phyloP scores from a whole-genome alignment of 2,797 vertebrate species.

The Mastacembelus armatus region DNA sequence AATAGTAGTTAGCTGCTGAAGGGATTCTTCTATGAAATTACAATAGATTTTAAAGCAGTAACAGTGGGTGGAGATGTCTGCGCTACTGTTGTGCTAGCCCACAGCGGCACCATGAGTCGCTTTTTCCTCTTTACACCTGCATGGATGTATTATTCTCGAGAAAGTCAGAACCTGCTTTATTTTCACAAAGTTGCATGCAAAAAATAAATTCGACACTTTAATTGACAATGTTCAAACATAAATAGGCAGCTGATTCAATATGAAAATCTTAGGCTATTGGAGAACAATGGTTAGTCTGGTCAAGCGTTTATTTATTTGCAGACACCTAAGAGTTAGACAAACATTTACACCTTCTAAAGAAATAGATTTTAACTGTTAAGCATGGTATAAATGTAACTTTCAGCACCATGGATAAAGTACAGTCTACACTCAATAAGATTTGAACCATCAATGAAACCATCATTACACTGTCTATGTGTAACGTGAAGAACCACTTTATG shows the following conservation, averaged over 20 bases:
- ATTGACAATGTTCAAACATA: neutral
- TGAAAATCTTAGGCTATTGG: too few relatives aligned
- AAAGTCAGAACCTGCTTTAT: neutral
- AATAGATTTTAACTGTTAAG: too few relatives aligned
- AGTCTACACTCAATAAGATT: neutral
- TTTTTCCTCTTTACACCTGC: constrained; percentile 4
- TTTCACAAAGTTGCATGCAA: neutral
- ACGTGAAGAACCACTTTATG: too few relatives aligned
- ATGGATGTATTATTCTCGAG: neutral
- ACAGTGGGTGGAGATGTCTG: constrained; percentile 59
- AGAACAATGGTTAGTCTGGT: too few relatives aligned
- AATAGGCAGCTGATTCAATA: too few relatives aligned
- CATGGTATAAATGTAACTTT: neutral
- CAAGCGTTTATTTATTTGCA: neutral
- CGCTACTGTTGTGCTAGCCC: constrained; percentile 2
- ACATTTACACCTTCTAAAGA: too few relatives aligned
- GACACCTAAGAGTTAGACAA: rapidly evolving
- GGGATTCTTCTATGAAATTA: neutral
- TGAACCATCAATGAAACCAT: neutral
- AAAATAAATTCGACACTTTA: neutral
- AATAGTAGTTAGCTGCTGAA: neutral
- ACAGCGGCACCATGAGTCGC: constrained; percentile 68
- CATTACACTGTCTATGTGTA: neutral
- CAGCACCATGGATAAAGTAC: neutral
- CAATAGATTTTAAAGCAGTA: neutral